Evolutionary conservation across 2,888 invertebrate genomes (phyloP).

Genomic region (Pterostichus niger): DNA sequence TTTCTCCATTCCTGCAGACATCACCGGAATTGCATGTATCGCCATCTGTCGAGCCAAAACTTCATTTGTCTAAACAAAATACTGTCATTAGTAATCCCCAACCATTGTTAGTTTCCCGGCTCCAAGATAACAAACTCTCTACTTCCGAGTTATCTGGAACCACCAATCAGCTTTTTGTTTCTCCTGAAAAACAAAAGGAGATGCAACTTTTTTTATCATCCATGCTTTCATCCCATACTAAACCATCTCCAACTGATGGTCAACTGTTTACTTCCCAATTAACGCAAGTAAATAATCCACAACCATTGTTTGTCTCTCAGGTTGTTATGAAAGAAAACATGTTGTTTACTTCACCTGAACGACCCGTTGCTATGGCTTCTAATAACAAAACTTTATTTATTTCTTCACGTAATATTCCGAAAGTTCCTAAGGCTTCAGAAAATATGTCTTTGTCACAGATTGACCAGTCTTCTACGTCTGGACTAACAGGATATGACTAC

Average conservation of each 20-base stretch:
- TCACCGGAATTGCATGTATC: constrained; percentile 12
- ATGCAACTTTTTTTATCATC: neutral
- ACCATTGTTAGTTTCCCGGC: neutral
- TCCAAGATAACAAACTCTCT: neutral
- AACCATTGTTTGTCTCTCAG: constrained; percentile 19
- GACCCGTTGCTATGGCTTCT: neutral
- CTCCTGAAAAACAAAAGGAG: neutral
- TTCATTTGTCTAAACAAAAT: constrained; percentile 9
- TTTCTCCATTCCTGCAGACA: neutral
- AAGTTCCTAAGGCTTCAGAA: neutral
- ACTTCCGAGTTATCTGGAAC: no score
- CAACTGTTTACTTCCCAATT: constrained; percentile 28
- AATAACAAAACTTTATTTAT: constrained; percentile 37
- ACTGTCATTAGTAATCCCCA: neutral
- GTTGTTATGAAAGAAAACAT: constrained; percentile 20
- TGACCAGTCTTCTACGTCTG: neutral
- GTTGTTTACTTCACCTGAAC: constrained; percentile 28
- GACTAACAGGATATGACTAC: neutral
- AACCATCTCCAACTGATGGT: constrained; percentile 14
- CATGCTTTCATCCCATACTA: neutral
- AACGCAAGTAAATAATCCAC: neutral
- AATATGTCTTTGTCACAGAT: constrained; percentile 55
- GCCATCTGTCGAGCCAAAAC: neutral
- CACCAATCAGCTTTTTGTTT: no score
- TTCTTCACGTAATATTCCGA: neutral